These are phyloP conservation scores for Lucilia sericata DNA, from an alignment of 1,140 invertebrate species.

Conservation along the genomic window DNA sequence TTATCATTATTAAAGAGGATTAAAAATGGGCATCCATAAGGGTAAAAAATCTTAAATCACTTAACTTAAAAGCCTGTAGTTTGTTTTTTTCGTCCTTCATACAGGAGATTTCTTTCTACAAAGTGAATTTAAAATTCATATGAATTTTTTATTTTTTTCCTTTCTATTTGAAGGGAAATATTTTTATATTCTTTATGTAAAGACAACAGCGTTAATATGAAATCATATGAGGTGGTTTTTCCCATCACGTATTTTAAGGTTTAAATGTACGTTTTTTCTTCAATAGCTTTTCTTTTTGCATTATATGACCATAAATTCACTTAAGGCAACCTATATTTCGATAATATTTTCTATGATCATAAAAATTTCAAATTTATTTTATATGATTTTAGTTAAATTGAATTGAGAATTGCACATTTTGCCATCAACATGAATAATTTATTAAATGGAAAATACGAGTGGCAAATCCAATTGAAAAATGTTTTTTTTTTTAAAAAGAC, in stretches of 20 bases:
- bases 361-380: slow-evolving; percentile 13
- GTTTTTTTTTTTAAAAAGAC: neutral
- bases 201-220: neutral
- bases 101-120: neutral
- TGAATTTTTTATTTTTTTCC: neutral
- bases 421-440: neutral
- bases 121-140: slow-evolving; percentile 3
- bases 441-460: neutral
- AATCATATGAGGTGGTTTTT: neutral
- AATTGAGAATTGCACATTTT: neutral
- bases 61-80: slow-evolving; percentile 24
- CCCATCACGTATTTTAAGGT: neutral
- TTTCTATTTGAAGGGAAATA: neutral
- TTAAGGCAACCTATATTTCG: neutral
- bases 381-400: slow-evolving; percentile 2
- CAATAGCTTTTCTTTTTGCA: neutral
- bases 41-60: slow-evolving; percentile 18
- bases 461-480: neutral
- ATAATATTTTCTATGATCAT: neutral
- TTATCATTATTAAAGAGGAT: neutral
- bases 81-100: neutral
- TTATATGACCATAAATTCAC: slow-evolving; percentile 15
- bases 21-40: neutral
- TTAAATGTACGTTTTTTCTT: neutral
- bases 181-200: neutral